Evolutionary conservation across 2,797 vertebrate genomes (phyloP).

Genomic region (Gallinago nigripennis): DNA sequence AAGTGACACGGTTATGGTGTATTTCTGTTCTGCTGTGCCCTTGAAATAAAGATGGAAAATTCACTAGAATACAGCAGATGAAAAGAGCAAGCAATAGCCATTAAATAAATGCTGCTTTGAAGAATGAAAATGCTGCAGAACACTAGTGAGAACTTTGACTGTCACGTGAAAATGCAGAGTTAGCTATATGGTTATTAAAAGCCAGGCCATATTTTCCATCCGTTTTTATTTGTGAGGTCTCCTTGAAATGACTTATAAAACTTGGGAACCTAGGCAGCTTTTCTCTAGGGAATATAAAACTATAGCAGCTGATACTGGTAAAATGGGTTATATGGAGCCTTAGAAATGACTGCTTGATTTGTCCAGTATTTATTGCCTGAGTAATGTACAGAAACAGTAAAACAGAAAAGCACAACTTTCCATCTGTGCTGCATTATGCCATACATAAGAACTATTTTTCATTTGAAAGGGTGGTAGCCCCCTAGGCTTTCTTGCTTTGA

Average conservation of each 20-base stretch:
- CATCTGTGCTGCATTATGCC: slow-evolving; percentile 74
- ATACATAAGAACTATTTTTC: slow-evolving; percentile 71
- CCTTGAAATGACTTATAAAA: slow-evolving; percentile 68
- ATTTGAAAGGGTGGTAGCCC: slow-evolving; percentile 63
- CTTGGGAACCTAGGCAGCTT: slow-evolving; percentile 48
- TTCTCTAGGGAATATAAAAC: slow-evolving; percentile 52
- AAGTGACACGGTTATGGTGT: fast-evolving
- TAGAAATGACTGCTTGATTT: slow-evolving; percentile 72
- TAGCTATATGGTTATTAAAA: slow-evolving; percentile 8
- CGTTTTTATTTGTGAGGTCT: slow-evolving; percentile 62
- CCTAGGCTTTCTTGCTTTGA: slow-evolving; percentile 53
- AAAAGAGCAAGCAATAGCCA: background rate
- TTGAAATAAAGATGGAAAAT: background rate
- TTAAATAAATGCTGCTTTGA: background rate
- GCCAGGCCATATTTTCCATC: background rate
- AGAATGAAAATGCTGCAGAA: background rate
- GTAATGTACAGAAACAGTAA: slow-evolving; percentile 64
- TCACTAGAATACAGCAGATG: background rate
- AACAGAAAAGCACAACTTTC: slow-evolving; percentile 70
- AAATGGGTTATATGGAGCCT: slow-evolving; percentile 65
- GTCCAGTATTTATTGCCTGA: slow-evolving; percentile 70
- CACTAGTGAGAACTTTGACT: background rate
- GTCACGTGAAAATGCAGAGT: background rate
- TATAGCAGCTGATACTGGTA: slow-evolving; percentile 68
- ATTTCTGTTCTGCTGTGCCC: background rate